Evolutionary conservation across 2,888 invertebrate genomes (phyloP), one percentile per base, ranked within the genome.

Genomic region (Agonum fuliginosum): DNA sequence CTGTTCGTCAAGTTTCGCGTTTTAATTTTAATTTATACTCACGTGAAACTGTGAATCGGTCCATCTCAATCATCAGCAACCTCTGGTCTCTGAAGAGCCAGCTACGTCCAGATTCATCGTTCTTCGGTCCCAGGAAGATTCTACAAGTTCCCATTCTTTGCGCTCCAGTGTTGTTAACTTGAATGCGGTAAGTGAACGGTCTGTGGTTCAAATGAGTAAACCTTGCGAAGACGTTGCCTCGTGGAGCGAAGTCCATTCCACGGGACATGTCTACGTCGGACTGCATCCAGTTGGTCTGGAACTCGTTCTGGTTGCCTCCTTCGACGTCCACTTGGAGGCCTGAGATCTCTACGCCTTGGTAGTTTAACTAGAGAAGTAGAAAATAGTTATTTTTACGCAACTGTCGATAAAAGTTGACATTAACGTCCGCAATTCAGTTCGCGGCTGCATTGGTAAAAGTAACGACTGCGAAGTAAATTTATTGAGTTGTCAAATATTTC

Each of bases 201-300:
- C 89, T 87, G 82, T 95, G 91, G 86, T 94, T 93, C 78, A 95
- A 88, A 86, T 95, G 95, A 0, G 91, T 93, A 84, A 93, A 91
- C 24, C 92, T 87, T 0, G 92, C 94, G 51, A 92, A 89, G 30
- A 94, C 90, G 51, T 90, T 86, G 67, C 94, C 94, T 0, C 93
- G 88, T 0, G 94, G 94, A 0, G 91, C 89, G 85, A 95, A 95
- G 87, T 95, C 95, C 81, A 95, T 88, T 0, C 95, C 95, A 0
- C 94, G 89, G 0, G 92, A 90, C 48, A 95, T 85, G 82, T 95
- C 92, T 80, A 95, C 88, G 34, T 92, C 91, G 75, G 92, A 92
- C 84, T 92, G 91, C 87, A 92, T 92, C 94, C 94, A 95, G 85
- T 91, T 91, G 0, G 94, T 94, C 70, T 86, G 85, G 37, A 95